Conservation (phyloP, 2,797 vertebrate genomes). For the Microctenopoma stevenorrisi region DNA sequence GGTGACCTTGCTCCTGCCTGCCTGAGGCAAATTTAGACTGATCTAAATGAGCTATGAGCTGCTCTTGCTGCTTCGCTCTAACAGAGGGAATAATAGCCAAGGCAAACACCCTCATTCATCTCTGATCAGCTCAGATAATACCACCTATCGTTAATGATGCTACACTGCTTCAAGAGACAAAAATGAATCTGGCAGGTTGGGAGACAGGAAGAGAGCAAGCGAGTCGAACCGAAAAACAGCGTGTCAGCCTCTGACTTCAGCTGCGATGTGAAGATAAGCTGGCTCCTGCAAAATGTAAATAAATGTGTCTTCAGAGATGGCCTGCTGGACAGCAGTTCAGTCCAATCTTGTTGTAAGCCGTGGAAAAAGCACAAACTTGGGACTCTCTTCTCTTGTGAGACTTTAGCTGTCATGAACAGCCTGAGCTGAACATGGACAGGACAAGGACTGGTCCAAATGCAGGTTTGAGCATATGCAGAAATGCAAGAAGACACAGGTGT, state of each 20-base stretch:
- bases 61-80: constrained; percentile 66
- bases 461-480: too few relatives aligned
- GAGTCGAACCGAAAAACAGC: constrained; percentile 14
- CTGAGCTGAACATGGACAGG: too few relatives aligned
- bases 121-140: constrained; percentile 48
- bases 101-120: constrained; percentile 61
- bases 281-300: neutral
- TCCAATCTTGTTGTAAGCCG: too few relatives aligned
- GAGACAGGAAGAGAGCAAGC: neutral
- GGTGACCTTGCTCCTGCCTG: constrained; percentile 60
- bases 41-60: constrained; percentile 58
- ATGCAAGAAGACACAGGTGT: too few relatives aligned
- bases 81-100: constrained; percentile 74
- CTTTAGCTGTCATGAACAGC: too few relatives aligned
- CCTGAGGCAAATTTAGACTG: constrained; percentile 57
- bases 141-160: constrained; percentile 57
- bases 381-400: too few relatives aligned
- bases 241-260: constrained; percentile 1
- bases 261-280: neutral
- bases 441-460: too few relatives aligned
- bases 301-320: neutral
- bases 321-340: too few relatives aligned
- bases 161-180: constrained; percentile 57
- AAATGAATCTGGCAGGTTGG: constrained; percentile 58
- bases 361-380: too few relatives aligned